Conservation (phyloP, 2,797 vertebrate genomes). For the Lacerta bilineata region DNA sequence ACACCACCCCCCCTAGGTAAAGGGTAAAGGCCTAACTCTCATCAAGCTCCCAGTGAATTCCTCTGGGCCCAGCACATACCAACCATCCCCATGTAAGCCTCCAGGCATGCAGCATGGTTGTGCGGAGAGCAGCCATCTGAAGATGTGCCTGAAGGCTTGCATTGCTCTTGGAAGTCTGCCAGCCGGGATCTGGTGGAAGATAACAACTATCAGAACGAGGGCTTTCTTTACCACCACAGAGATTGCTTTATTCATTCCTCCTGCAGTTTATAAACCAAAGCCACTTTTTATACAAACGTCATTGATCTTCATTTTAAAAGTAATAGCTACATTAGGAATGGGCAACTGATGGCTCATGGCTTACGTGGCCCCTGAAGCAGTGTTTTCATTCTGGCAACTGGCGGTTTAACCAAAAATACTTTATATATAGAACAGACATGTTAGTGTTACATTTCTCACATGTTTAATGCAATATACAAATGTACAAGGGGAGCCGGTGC, state of each 20-base stretch:
- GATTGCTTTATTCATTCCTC: background rate
- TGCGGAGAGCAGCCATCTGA: slow-evolving; percentile 85
- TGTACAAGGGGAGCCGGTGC: no score
- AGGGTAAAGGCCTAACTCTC: background rate
- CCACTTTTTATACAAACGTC: background rate
- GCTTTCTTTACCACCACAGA: background rate
- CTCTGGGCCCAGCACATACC: slow-evolving; percentile 80
- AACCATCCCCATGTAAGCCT: slow-evolving; percentile 94
- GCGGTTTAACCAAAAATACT: background rate
- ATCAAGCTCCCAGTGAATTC: background rate
- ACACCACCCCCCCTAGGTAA: background rate
- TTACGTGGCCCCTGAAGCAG: background rate
- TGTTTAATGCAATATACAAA: background rate
- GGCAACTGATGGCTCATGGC: background rate
- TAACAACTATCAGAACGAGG: slow-evolving; percentile 53
- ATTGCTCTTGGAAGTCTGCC: slow-evolving; percentile 93
- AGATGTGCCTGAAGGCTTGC: slow-evolving; percentile 84
- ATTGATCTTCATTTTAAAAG: background rate
- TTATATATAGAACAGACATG: background rate
- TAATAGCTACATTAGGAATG: background rate
- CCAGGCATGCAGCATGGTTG: slow-evolving; percentile 87
- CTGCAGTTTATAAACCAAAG: background rate
- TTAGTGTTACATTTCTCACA: background rate
- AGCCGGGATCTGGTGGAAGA: slow-evolving; percentile 89
- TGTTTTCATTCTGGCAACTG: background rate